These are phyloP conservation scores for Gadus chalcogrammus DNA, from an alignment of 2,113 vertebrate genomes.

Conservation along the genomic window DNA sequence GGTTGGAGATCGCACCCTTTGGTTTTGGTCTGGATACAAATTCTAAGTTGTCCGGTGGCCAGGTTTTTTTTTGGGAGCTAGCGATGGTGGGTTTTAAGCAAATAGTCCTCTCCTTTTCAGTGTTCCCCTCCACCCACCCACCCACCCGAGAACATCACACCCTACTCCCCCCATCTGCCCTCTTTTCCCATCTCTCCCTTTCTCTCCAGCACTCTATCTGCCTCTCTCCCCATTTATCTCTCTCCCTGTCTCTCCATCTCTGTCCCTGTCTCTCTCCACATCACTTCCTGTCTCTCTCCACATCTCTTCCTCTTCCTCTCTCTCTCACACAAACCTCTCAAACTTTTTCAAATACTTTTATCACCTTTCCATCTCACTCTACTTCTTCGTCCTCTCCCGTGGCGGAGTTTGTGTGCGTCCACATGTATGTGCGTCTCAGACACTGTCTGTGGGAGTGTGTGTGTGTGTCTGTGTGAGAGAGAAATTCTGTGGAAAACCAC, in stretches of 20 bases:
- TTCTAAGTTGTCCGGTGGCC: too few species aligned
- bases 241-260: not conserved
- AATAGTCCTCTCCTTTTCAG: not conserved
- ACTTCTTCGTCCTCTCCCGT: constrained; percentile 22
- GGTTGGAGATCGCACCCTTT: too few species aligned
- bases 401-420: not conserved
- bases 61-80: too few species aligned
- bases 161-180: not conserved
- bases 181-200: not conserved
- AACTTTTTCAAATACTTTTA: not conserved
- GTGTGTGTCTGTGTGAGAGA: not conserved
- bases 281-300: constrained; percentile 26
- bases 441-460: too few species aligned
- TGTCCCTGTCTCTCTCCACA: not conserved
- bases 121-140: not conserved
- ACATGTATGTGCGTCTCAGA: too few species aligned
- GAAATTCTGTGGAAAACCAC: too few species aligned
- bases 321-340: constrained; percentile 26
- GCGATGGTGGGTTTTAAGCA: too few species aligned
- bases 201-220: too few species aligned
- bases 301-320: constrained; percentile 15
- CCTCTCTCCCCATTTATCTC: too few species aligned
- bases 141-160: constrained; percentile 1
- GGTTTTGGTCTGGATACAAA: too few species aligned
- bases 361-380: constrained; percentile 33